Conservation (phyloP, 2,888 invertebrate species). For the Boloria selene region DNA sequence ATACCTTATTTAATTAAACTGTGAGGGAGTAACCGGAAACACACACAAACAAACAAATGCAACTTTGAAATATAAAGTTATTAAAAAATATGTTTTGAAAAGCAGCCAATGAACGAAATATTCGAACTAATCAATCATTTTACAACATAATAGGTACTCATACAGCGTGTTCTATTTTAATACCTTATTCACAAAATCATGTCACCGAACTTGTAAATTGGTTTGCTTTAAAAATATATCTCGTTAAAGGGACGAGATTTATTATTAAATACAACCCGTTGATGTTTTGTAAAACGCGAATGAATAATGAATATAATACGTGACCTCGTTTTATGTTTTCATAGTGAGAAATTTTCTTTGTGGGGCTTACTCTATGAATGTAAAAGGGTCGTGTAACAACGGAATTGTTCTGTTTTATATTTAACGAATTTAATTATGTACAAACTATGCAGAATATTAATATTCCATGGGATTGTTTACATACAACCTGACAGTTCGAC, state of each 20-base stretch:
- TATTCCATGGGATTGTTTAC: neutral
- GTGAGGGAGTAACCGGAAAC: no score
- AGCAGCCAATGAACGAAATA: no score
- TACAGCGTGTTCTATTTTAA: neutral
- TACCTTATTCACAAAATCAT: slow-evolving; percentile 6
- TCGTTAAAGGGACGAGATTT: slow-evolving; percentile 18
- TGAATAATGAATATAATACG: slow-evolving; percentile 31
- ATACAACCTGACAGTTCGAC: neutral
- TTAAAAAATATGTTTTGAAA: no score
- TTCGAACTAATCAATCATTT: neutral
- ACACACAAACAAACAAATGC: no score
- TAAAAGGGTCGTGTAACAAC: slow-evolving; percentile 18
- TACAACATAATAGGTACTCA: no score
- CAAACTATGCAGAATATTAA: neutral
- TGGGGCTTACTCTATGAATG: neutral
- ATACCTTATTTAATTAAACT: no score
- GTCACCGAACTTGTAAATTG: slow-evolving; percentile 8
- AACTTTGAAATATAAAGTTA: no score
- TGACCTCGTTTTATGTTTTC: slow-evolving; percentile 32
- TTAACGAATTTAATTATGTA: neutral
- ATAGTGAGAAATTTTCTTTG: slow-evolving; percentile 8
- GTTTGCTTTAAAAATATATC: slow-evolving; percentile 10
- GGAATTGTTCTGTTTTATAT: slow-evolving; percentile 8
- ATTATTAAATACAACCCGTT: slow-evolving; percentile 20
- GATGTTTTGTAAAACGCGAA: slow-evolving; percentile 26